These are phyloP conservation scores for Xenopus laevis DNA, from an alignment of 2,113 vertebrate genomes.

Conservation along the genomic window DNA sequence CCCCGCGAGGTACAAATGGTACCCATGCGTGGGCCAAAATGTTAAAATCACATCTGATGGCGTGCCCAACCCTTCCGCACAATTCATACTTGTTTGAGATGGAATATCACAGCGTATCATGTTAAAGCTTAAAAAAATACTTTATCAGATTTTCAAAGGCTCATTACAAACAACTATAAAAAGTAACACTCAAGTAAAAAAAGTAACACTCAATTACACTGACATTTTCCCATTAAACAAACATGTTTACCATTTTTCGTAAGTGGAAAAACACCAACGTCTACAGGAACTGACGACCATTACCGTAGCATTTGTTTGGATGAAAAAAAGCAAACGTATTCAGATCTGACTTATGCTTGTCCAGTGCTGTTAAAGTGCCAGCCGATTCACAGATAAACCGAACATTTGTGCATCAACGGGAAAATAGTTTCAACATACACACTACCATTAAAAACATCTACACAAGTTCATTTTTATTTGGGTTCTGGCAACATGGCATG, in stretches of 20 bases:
- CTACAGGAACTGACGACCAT: background rate
- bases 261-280: constrained; percentile 7
- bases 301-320: too few species aligned
- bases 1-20: background rate
- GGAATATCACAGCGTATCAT: background rate
- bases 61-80: background rate
- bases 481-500: constrained; percentile 36
- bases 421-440: background rate
- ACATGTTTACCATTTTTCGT: background rate
- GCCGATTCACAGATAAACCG: background rate
- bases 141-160: background rate
- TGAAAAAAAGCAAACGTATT: background rate
- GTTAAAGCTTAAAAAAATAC: background rate
- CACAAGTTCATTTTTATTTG: constrained; percentile 12
- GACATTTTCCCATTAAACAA: background rate
- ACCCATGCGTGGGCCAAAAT: background rate
- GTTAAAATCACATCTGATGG: background rate
- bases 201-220: background rate
- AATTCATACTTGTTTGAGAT: background rate
- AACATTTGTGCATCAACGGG: background rate
- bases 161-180: background rate
- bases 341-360: background rate
- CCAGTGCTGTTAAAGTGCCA: background rate
- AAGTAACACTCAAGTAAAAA: background rate
- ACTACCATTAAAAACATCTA: background rate